A percentile compares a stretch with the other conserved stretches of the same genome.
Evolutionary conservation across 2,888 invertebrate genomes (phyloP).

Genomic region (Vandiemenella viatica): DNA sequence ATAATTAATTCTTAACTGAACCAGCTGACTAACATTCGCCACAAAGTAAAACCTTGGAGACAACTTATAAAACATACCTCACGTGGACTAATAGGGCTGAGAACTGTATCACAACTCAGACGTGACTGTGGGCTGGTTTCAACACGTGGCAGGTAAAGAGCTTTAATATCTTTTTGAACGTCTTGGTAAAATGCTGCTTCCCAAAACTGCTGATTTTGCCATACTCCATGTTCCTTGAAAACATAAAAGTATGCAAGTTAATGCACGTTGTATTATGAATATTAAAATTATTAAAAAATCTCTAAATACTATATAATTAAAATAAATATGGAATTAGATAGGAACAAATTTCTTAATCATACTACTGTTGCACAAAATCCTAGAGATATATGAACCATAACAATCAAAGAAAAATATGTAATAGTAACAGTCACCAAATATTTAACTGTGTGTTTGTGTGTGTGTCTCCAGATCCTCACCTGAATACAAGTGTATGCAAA

Average conservation of each 20-base stretch:
- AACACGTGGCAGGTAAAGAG: slow-evolving; percentile 60
- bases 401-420: neutral
- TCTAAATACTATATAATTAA: no score
- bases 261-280: no score
- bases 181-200: slow-evolving; percentile 92
- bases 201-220: slow-evolving; percentile 96
- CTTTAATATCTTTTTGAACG: slow-evolving; percentile 85
- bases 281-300: no score
- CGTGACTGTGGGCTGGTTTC: slow-evolving; percentile 23
- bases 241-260: no score
- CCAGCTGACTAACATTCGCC: no score
- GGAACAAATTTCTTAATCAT: neutral
- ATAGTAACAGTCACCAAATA: neutral
- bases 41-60: no score
- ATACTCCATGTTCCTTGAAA: slow-evolving; percentile 73
- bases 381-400: neutral
- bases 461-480: no score
- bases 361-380: neutral
- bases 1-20: neutral
- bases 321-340: no score
- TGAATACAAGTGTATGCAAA: slow-evolving; percentile 97
- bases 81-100: slow-evolving; percentile 43
- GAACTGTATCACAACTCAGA: slow-evolving; percentile 26
- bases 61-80: slow-evolving; percentile 28
- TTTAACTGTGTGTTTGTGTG: no score